A percentile compares a stretch with the other conserved stretches of the same genome.
These are phyloP conservation scores for Macrotrachela quadricornifera DNA, from an alignment of 1,140 invertebrate genomes.

Conservation along the genomic window DNA sequence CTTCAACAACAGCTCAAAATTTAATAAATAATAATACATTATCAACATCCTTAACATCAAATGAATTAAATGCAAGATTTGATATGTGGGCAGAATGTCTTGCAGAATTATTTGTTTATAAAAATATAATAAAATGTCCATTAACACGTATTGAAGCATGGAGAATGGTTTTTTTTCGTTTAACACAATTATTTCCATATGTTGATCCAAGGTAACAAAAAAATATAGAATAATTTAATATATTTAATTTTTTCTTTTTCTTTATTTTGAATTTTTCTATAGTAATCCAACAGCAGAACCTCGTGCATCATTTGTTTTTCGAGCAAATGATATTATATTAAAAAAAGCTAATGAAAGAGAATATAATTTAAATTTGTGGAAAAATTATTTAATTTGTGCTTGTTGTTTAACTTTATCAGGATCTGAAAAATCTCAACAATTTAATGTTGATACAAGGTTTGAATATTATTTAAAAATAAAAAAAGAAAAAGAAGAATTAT, in stretches of 20 bases:
- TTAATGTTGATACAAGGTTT: no score
- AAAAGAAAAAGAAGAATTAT: neutral
- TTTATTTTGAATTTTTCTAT: no score
- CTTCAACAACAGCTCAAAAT: no score
- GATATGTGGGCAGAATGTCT: constrained; percentile 60
- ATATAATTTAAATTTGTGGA: constrained; percentile 75
- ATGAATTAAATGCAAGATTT: constrained; percentile 10
- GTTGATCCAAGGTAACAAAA: constrained; percentile 61
- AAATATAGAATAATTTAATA: constrained; percentile 3
- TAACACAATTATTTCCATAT: constrained; percentile 67
- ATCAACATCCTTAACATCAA: no score
- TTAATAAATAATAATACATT: no score
- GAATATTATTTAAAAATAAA: constrained; percentile 20
- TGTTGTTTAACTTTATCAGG: constrained; percentile 65
- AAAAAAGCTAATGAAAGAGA: constrained; percentile 73
- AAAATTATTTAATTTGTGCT: constrained; percentile 80
- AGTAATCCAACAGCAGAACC: neutral
- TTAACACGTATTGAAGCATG: constrained; percentile 64
- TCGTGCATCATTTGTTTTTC: constrained; percentile 2
- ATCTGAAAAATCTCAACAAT: constrained; percentile 28
- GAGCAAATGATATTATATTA: constrained; percentile 39
- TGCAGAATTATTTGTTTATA: constrained; percentile 56
- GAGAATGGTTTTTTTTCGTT: constrained; percentile 73
- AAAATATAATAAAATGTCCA: constrained; percentile 46
- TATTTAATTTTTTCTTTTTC: no score